These are phyloP conservation scores for Haemorhous mexicanus DNA, from an alignment of 2,113 vertebrate species.

Conservation along the genomic window DNA sequence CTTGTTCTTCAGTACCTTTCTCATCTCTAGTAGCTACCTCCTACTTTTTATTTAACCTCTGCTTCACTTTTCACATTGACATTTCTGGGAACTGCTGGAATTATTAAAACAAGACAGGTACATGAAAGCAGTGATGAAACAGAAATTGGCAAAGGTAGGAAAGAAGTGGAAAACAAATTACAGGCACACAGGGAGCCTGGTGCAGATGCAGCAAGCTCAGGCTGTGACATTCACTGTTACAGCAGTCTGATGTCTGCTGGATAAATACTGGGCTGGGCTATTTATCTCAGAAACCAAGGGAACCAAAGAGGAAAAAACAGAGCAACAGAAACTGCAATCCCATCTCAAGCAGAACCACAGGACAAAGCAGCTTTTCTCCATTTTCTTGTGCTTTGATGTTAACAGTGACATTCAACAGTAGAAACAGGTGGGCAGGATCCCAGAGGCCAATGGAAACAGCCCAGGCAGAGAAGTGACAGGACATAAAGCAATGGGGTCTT, in stretches of 20 bases:
- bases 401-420: not conserved
- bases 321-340: not conserved
- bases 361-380: not conserved
- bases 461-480: accelerated
- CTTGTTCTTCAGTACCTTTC: not conserved
- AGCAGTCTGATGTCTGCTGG: not conserved
- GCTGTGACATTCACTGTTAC: not conserved
- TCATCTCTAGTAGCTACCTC: not conserved
- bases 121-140: not conserved
- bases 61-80: not conserved
- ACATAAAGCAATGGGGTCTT: not conserved
- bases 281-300: not conserved
- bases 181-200: not conserved
- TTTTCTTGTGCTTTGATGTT: not conserved
- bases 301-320: not conserved
- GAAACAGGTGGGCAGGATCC: not conserved
- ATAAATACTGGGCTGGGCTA: not conserved
- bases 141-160: not conserved
- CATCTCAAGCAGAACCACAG: not conserved
- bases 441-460: not conserved
- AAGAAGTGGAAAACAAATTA: not conserved
- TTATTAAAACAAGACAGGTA: not conserved
- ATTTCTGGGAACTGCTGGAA: not conserved
- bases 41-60: not conserved
- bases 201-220: not conserved